Evolutionary conservation across 1,140 invertebrate species (phyloP), one percentile per base, ranked within the genome.

Genomic region (Anoplophora glabripennis): DNA sequence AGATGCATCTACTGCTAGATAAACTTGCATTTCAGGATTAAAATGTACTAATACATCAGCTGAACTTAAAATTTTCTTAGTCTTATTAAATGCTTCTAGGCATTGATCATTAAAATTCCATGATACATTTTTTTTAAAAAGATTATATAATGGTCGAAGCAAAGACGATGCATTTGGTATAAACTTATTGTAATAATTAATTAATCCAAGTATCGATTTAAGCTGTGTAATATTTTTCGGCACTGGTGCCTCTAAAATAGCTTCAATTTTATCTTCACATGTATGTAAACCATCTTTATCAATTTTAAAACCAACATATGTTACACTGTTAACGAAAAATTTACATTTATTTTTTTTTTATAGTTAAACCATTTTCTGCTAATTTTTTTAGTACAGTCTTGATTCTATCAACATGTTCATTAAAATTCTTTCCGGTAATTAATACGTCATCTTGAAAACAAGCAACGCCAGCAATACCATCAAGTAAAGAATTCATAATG

Each of bases 361-460:
- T 44, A n/a, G 41, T 44, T 44, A 44, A 44, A 9, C 41, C 41
- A 44, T 52, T 10, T 49, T 14, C 21, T 59, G 34, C 41, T 67
- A 70, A 63, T 71, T 58, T 48, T 14, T 34, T 15, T 8, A 59
- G 42, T 11, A 58, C 49, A 28, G n/a, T 41, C 41, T 49, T 28
- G 33, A 63, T 35, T 18, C 35, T 44, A 14, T 53, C 17, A 17
- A 60, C 37, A 58, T 72, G 72, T 54, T 71, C 62, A 44, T 54
- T 14, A 21, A 47, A 12, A 14, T 56, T 44, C 14, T 10, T 10
- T 44, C 41, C 41, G 9, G 41, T 44, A 10, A 44, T 14, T n/a
- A 44, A 15, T 9, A 78, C 71, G 41, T 77, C 73, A 47, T 77
- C 73, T 3, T 77, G 47, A 49, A 73, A 65, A 34, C 65, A 59